Conservation (phyloP, 2,888 invertebrate species). For the Pinctada fucata region DNA sequence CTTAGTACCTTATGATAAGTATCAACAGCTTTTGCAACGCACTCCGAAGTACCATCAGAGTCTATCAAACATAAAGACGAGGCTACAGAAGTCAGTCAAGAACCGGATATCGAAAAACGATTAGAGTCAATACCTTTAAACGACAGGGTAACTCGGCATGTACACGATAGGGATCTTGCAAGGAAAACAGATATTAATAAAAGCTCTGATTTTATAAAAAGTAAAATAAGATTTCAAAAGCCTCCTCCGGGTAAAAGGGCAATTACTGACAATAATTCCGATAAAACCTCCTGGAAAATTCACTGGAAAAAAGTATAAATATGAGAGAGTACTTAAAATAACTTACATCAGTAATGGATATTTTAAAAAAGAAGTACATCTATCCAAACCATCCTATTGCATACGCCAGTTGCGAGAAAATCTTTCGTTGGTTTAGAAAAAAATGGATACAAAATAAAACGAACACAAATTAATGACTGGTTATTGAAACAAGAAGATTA, state of each 20-base stretch:
- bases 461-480: not conserved
- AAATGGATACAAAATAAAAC: not conserved
- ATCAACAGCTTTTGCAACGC: constrained; percentile 1
- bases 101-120: not conserved
- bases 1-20: constrained; percentile 4
- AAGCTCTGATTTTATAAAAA: too few species aligned
- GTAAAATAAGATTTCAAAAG: too few species aligned
- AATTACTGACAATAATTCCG: too few species aligned
- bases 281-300: too few species aligned
- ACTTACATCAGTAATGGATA: not conserved
- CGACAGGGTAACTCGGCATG: not conserved
- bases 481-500: too few species aligned
- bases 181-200: too few species aligned
- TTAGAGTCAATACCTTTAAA: not conserved
- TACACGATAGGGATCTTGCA: too few species aligned
- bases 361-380: not conserved
- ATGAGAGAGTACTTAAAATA: not conserved
- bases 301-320: constrained; percentile 1
- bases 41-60: too few species aligned
- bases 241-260: too few species aligned
- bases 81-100: too few species aligned
- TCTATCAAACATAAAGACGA: too few species aligned
- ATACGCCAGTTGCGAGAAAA: not conserved
- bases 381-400: constrained; percentile 9
- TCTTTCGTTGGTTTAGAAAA: constrained; percentile 5